Conservation (phyloP, 2,797 vertebrate genomes). For the Cyprinella venusta region DNA sequence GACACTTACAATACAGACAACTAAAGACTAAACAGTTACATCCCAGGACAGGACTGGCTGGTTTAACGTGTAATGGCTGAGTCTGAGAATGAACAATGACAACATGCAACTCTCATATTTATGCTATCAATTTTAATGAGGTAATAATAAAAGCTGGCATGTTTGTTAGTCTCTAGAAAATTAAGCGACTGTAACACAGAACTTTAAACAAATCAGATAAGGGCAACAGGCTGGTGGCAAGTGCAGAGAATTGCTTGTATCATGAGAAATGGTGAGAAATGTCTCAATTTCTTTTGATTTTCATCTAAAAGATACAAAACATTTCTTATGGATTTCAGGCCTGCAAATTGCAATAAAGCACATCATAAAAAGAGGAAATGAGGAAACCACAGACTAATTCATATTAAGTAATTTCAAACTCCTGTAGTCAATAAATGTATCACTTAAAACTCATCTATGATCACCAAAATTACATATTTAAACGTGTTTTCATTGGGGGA, state of each 20-base stretch:
- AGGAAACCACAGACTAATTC: not conserved
- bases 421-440: too few species aligned
- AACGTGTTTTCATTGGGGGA: too few species aligned
- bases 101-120: constrained; percentile 5
- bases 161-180: too few species aligned
- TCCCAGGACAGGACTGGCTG: constrained; percentile 52
- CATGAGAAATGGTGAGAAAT: not conserved
- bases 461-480: too few species aligned
- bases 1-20: not conserved
- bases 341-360: too few species aligned
- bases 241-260: not conserved
- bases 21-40: constrained; percentile 28
- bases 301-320: not conserved
- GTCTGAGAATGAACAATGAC: constrained; percentile 3
- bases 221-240: not conserved
- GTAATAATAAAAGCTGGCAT: too few species aligned
- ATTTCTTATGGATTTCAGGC: too few species aligned
- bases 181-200: too few species aligned
- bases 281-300: not conserved
- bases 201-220: too few species aligned
- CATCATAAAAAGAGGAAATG: too few species aligned
- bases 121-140: constrained; percentile 9
- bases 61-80: constrained; percentile 41
- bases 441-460: too few species aligned
- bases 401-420: not conserved